phyloP scores from a whole-genome alignment of 2,888 invertebrate species.

The Cheilosia impressa region DNA sequence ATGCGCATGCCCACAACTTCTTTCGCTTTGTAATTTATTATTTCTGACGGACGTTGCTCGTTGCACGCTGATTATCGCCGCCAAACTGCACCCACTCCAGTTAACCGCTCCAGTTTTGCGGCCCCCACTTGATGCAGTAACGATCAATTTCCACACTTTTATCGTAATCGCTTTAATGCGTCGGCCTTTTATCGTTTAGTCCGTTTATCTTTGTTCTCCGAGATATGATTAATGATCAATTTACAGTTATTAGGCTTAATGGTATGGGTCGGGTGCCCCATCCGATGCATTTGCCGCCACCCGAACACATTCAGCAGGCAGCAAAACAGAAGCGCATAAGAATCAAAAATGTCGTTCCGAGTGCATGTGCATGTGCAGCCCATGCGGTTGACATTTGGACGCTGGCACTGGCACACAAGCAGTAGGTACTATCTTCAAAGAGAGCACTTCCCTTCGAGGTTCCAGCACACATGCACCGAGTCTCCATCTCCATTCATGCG shows the following conservation, averaged over 20 bases:
- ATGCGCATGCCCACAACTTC: background rate
- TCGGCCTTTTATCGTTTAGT: conserved; percentile 43
- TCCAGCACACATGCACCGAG: conserved; percentile 7
- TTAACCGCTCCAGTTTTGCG: conserved; percentile 29
- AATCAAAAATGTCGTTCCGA: conserved; percentile 23
- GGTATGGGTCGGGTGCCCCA: background rate
- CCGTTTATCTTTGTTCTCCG: conserved; percentile 32
- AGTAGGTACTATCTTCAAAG: conserved; percentile 44
- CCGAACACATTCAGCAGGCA: background rate
- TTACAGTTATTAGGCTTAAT: conserved; percentile 50
- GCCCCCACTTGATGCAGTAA: conserved; percentile 17
- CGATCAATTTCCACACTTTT: conserved; percentile 41
- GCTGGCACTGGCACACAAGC: background rate
- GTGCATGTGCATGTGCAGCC: conserved; percentile 54
- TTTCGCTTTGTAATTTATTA: conserved; percentile 6
- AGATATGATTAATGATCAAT: conserved; percentile 63
- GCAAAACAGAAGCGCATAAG: conserved; percentile 36
- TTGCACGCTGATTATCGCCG: conserved; percentile 18
- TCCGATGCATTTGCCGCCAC: background rate
- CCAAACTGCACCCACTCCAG: conserved; percentile 37
- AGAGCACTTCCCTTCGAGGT: conserved; percentile 33
- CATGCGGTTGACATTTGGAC: conserved; percentile 56
- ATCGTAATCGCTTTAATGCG: conserved; percentile 27
- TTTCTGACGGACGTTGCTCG: background rate
- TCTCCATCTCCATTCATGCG: background rate